Base-by-base conservation (phyloP, 2,888 invertebrate species). In the Deroplatys truncata region DNA sequence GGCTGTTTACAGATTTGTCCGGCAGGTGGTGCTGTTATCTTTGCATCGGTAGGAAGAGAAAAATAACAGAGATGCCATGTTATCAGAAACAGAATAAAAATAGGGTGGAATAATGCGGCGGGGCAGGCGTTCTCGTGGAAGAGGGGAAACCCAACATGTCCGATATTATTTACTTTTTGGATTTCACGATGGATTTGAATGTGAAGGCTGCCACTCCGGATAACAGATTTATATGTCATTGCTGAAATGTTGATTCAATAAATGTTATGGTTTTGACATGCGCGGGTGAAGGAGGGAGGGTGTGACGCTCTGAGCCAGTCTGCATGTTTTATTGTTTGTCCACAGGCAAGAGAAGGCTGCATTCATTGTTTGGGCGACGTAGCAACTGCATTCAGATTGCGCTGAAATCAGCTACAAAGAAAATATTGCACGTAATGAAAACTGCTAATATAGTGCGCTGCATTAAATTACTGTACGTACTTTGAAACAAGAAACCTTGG, bases 91-190 rank as follows among this genome's bases (percentile, higher is more conserved):
- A 72, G 56, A 72, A 72, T 72, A 72, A 72, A 72, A 72, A 72
- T 72, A 20, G 56, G 25, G 56, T 25, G 56, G 15, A 72, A 20
- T 20, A 72, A 16, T n/a, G n/a, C 20, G 56, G 2, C 13, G 10
- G 7, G 49, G 49, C n/a, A n/a, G n/a, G n/a, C n/a, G n/a, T n/a
- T n/a, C n/a, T n/a, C 2, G 15, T 3, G 56, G 5, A 86, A 15
- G 82, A 82, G 86, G 82, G n/a, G 25, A 82, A 82, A 35, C 5
- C 85, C 56, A n/a, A 35, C 85, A 85, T 43, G 85, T 87, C 87
- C 82, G 35, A 82, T 87, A 82, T 83, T 87, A 87, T 87, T 87
- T 87, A 83, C 87, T 83, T 87, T 87, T 87, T 87, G 87, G 87
- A 87, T 87, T 87, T 87, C 82, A 82, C 82, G 29, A 29, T 86